Evolutionary conservation across 2,113 vertebrate genomes (phyloP), one percentile per base, ranked within the genome.

Genomic region (Engraulis encrasicolus): DNA sequence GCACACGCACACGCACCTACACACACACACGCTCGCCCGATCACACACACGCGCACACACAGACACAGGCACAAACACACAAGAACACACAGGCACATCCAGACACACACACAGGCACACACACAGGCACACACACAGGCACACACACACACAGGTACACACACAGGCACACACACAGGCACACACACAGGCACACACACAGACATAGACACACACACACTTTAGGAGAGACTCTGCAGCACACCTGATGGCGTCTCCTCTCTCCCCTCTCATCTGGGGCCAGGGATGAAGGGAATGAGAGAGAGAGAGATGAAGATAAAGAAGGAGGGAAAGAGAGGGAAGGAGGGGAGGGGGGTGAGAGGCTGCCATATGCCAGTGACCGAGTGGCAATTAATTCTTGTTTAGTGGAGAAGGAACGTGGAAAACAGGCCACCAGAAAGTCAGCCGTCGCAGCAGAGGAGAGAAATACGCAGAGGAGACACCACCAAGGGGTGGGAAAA

Each of bases 361-460:
- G 82, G 88, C 82, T 91, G 91, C 85, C 91, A 92, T 92, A 92
- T 91, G 90, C 87, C 89, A 80, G 89, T 87, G 87, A 85, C 83
- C 31, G 61, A 88, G 85, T 48, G 34, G 89, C 90, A 92, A 92
- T 93, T 92, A 88, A 92, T 92, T 91, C 83, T 91, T 92, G 91
- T 93, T 93, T 91, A 90, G 89, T 82, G 61, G 78, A 89, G 87
- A 89, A 61, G 34, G 86, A 6, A 74, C 1, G 84, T 84, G 87
- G 88, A 87, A 61, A 90, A 84, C 31, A 81, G 45, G 74, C 79
- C 86, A 84, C 78, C 11, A 61, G 58, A 37, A 9, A 54, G 45
- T 90, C 90, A 91, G 87, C 87, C 86, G 90, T 88, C 89, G 88
- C 81, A 83, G 80, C 50, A 78, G 80, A 82, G 85, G 82, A 37